Percentiles rank a stretch among this genome's conserved stretches.
Conservation (phyloP, 2,797 vertebrate species). For the Florisuga fusca region DNA sequence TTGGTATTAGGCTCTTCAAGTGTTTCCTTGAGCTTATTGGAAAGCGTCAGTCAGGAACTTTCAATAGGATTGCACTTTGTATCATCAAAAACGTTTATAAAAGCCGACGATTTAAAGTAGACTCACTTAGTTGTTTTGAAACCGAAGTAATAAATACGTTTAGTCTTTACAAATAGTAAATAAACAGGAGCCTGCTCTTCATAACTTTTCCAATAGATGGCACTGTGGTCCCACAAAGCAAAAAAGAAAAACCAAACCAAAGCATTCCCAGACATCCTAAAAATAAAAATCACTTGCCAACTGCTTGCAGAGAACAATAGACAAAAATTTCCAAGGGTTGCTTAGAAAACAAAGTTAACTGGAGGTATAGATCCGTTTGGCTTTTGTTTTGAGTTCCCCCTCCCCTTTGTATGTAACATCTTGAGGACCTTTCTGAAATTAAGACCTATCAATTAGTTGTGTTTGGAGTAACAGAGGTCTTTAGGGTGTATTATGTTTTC, state of each 20-base stretch:
- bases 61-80: neutral
- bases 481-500: neutral
- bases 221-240: neutral
- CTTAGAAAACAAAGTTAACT: neutral
- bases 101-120: neutral
- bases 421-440: neutral
- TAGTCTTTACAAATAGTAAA: neutral
- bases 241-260: neutral
- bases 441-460: neutral
- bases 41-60: neutral
- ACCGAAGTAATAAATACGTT: neutral
- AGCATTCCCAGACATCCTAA: conserved; percentile 40
- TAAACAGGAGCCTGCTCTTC: neutral
- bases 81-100: neutral
- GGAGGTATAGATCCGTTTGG: neutral
- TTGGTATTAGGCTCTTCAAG: neutral
- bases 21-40: neutral
- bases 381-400: neutral
- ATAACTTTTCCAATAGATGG: conserved; percentile 53
- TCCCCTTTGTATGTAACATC: neutral
- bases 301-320: conserved; percentile 34
- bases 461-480: neutral
- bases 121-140: neutral
- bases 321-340: neutral
- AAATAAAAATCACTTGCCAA: conserved; percentile 55